Evolutionary conservation across 2,113 vertebrate species (phyloP).

Genomic region (Pavo muticus): DNA sequence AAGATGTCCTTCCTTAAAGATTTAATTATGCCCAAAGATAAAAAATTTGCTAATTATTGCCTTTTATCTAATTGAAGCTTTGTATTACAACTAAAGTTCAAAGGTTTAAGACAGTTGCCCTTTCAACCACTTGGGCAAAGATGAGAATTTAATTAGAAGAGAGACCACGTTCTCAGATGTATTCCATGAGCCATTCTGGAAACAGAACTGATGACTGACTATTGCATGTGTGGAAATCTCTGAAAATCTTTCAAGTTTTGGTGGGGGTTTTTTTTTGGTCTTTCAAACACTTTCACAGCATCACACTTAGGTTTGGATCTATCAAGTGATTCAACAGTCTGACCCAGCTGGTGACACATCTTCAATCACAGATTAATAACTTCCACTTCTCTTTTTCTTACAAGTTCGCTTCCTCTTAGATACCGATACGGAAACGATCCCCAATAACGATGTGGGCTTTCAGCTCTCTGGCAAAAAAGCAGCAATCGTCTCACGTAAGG

Average conservation of each 20-base stretch:
- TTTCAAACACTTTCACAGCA: conserved; percentile 45
- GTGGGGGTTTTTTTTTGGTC: conserved; percentile 11
- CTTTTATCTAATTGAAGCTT: conserved; percentile 96
- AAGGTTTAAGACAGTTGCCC: conserved; percentile 91
- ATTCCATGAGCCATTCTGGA: conserved; percentile 28
- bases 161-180: conserved; percentile 64
- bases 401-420: not conserved
- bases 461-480: not conserved
- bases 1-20: conserved; percentile 90
- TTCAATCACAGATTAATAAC: not conserved
- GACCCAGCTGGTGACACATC: not conserved
- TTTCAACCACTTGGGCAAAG: conserved; percentile 79
- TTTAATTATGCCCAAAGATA: conserved; percentile 98
- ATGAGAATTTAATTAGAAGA: conserved; percentile 92
- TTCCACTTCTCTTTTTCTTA: not conserved
- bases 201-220: conserved; percentile 49
- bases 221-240: conserved; percentile 32
- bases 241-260: conserved; percentile 64
- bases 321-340: conserved; percentile 2
- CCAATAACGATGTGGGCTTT: not conserved
- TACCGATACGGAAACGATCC: not conserved
- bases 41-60: conserved; percentile 99
- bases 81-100: conserved; percentile 93
- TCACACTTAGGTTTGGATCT: conserved; percentile 26
- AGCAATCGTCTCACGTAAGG: not conserved